phyloP scores from a whole-genome alignment of 2,888 invertebrate genomes.

The Emmelina monodactyla region DNA sequence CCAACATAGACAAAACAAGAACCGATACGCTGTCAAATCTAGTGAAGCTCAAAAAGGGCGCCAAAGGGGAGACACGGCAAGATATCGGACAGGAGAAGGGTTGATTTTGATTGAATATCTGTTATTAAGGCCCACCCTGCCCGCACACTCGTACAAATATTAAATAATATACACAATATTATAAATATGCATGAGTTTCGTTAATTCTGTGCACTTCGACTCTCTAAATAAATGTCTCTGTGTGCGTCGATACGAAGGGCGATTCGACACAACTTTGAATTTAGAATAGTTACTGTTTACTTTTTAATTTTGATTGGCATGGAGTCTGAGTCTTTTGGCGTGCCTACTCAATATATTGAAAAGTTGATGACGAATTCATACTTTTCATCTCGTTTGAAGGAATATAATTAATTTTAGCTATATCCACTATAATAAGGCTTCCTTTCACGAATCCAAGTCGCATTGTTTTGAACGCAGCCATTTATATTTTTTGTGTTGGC shows the following conservation, averaged over 20 bases:
- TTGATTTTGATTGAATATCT: conserved; percentile 67
- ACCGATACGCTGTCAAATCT: neutral
- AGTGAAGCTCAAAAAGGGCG: conserved; percentile 1
- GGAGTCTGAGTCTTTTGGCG: neutral
- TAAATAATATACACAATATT: conserved; percentile 60
- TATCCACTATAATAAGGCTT: no score
- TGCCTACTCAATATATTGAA: neutral
- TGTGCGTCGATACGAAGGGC: neutral
- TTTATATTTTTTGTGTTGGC: conserved; percentile 44
- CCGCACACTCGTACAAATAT: conserved; percentile 45
- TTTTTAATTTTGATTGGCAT: neutral
- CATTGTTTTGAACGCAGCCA: conserved; percentile 33
- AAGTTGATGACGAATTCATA: neutral
- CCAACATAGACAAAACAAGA: neutral
- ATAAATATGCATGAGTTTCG: conserved; percentile 64
- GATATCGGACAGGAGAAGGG: conserved; percentile 59
- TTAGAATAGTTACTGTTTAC: neutral
- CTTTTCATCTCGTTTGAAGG: neutral
- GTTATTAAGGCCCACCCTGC: conserved; percentile 57
- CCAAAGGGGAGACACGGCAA: conserved; percentile 24
- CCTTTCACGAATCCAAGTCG: conserved; percentile 31
- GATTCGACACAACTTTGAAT: neutral
- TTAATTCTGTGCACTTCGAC: conserved; percentile 32
- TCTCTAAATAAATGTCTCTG: neutral
- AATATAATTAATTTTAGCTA: no score